Evolutionary conservation across 1,140 invertebrate species (phyloP).

Genomic region (Physella acuta): DNA sequence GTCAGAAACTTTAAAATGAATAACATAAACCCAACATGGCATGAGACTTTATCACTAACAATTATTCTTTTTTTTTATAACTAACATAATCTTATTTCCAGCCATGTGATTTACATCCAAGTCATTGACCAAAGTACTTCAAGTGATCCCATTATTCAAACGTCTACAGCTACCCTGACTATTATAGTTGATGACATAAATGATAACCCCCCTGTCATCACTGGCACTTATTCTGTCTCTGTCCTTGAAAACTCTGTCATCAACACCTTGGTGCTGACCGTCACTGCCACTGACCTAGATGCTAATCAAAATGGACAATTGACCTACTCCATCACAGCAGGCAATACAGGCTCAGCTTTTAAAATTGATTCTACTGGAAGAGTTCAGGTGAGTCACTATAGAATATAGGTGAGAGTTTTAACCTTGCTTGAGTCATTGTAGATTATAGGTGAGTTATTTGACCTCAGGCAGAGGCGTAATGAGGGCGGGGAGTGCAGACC

Average conservation of each 20-base stretch:
- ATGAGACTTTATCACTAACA: no score
- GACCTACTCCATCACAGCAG: conserved; percentile 34
- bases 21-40: no score
- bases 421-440: no score
- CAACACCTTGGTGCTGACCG: conserved; percentile 37
- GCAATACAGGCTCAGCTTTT: conserved; percentile 39
- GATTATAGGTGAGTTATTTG: no score
- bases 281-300: conserved; percentile 43
- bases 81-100: no score
- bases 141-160: conserved; percentile 12
- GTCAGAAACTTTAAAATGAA: no score
- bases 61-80: no score
- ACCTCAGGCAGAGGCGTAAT: no score
- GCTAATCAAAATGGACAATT: conserved; percentile 37
- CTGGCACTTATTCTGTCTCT: conserved; percentile 33
- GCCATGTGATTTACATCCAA: conserved; percentile 31
- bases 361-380: conserved; percentile 29
- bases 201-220: conserved; percentile 38
- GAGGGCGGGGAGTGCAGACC: no score
- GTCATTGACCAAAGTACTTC: conserved; percentile 31
- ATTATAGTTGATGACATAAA: conserved; percentile 39
- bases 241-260: conserved; percentile 37
- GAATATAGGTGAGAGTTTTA: no score
- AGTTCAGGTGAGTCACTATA: conserved; percentile 16
- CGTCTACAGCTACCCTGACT: conserved; percentile 39